Evolutionary conservation across 2,113 vertebrate species (phyloP).

Genomic region (Syngnathus floridae): DNA sequence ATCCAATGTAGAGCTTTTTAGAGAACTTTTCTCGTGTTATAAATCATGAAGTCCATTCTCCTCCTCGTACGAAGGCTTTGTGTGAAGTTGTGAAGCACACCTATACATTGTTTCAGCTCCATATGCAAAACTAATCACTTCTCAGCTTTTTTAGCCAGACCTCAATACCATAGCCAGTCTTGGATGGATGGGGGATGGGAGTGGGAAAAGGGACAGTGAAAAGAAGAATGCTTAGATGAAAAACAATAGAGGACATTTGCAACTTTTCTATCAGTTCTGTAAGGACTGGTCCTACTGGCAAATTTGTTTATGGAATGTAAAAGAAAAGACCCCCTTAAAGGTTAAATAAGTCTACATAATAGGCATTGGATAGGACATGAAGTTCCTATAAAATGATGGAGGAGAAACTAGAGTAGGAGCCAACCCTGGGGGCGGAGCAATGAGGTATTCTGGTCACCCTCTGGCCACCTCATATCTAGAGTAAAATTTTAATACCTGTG

Average conservation of each 20-base stretch:
- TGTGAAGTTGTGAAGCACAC: constrained; percentile 9
- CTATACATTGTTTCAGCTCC: constrained; percentile 29
- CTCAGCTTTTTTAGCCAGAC: constrained; percentile 18
- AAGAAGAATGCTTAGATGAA: neutral
- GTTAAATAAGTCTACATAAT: too few species aligned
- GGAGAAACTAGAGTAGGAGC: too few species aligned
- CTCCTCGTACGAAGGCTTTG: constrained; percentile 4
- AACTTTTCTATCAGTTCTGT: neutral
- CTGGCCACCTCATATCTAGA: too few species aligned
- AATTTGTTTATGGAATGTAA: neutral
- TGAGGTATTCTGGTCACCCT: too few species aligned
- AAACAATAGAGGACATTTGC: neutral
- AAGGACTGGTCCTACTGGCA: too few species aligned
- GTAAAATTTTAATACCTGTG: too few species aligned
- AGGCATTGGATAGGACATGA: too few species aligned
- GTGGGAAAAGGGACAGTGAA: constrained; percentile 1
- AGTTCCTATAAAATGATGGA: too few species aligned
- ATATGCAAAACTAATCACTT: constrained; percentile 51
- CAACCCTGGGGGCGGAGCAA: too few species aligned
- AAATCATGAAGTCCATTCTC: neutral
- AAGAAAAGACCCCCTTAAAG: neutral
- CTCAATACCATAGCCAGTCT: neutral
- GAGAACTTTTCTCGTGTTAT: too few species aligned
- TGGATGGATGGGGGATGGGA: neutral
- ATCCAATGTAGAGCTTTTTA: too few species aligned